These are phyloP conservation scores for Salvelinus namaycush DNA, from an alignment of 2,113 vertebrate genomes.

Conservation along the genomic window DNA sequence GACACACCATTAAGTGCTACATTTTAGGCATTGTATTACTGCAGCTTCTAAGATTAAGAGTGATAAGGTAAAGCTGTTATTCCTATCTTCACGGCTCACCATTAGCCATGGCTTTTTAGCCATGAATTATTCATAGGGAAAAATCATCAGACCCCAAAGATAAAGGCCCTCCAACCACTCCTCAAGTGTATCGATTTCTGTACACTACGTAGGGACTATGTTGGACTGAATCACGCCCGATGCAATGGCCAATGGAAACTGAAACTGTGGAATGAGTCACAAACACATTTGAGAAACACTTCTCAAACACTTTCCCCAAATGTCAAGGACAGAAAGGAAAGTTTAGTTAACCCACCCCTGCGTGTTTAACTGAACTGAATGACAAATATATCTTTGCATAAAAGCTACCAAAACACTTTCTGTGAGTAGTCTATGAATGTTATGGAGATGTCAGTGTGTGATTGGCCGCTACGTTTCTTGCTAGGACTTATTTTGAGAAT, in stretches of 20 bases:
- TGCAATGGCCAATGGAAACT: conserved; percentile 53
- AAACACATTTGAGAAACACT: conserved; percentile 36
- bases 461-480: too few relatives aligned
- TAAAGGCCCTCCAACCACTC: conserved; percentile 82
- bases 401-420: too few relatives aligned
- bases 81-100: conserved; percentile 78
- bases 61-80: conserved; percentile 86
- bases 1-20: conserved; percentile 83
- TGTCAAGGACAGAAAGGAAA: conserved; percentile 45
- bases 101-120: conserved; percentile 76
- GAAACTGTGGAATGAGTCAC: conserved; percentile 57
- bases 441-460: neutral
- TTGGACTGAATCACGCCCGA: conserved; percentile 69
- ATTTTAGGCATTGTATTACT: conserved; percentile 84
- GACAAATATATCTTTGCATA: too few relatives aligned
- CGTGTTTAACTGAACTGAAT: too few relatives aligned
- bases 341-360: neutral
- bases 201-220: conserved; percentile 56
- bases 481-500: too few relatives aligned
- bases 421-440: neutral
- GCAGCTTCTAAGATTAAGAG: conserved; percentile 81
- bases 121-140: conserved; percentile 90
- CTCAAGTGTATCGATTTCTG: conserved; percentile 85
- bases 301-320: conserved; percentile 37
- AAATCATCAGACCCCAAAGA: conserved; percentile 86